Base-by-base conservation (phyloP, 2,113 vertebrate genomes). In the Megaleporinus macrocephalus region DNA sequence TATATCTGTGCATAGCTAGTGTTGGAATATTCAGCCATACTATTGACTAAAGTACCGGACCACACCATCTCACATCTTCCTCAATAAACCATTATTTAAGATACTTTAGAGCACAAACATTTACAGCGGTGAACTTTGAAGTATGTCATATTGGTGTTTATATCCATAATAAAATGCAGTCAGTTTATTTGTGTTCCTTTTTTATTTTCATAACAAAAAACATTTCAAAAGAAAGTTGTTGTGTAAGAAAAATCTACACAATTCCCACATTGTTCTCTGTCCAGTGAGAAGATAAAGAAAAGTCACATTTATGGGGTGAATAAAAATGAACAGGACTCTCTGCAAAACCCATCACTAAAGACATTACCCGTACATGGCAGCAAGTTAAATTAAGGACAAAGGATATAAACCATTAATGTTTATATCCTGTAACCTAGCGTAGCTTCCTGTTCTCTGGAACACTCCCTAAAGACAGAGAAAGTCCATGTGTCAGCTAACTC, bases 161-260 rank as follows among this genome's bases (percentile, higher is more conserved):
- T 87, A 59, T 87, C 30, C 3, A 87, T 81, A 86, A 86, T 76
- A 76, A 83, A 90, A 59, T 72, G 66, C 0, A 80, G 83, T 82
- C 27, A 44, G 20, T 44, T 86, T 80, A 89, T 91, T 91, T 87
- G 87, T 91, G 87, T 87, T 90, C 76, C 77, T 90, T 90, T 91
- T 93, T 93, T 92, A 93, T 94, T 88, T 94, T 93, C 90, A 89
- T 93, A 94, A 93, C 90, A 93, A 94, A 93, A 91, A 89, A 76
- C 79, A 86, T 20, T 88, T 90, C 90, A 86, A 93, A 94, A 93
- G 91, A 92, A 93, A 92, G 88, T 90, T 79, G 88, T 93, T 79
- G 88, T 93, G 92, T 93, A 93, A 89, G 90, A 93, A 94, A 93
- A 93, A 93, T 91, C 90, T 93, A 93, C 92, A 94, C 90, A 88